Evolutionary conservation across 2,113 vertebrate genomes (phyloP).

Genomic region (Calypte anna): DNA sequence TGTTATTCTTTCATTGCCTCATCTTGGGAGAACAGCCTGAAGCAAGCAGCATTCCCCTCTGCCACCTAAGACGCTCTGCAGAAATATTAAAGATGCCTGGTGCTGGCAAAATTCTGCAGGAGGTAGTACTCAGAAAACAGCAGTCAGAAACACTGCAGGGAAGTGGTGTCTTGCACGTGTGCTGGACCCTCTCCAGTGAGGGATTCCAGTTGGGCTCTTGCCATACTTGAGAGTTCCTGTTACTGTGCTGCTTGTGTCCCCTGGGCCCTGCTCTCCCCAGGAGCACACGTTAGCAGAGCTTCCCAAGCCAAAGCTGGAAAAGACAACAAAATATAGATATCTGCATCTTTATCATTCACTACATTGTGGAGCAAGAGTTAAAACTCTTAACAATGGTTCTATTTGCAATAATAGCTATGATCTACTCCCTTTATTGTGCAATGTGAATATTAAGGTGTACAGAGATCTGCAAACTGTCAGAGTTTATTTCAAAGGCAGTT

Average conservation of each 20-base stretch:
- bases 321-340: neutral
- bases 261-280: neutral
- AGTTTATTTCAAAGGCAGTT: constrained; percentile 1
- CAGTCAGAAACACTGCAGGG: fast-evolving
- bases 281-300: neutral
- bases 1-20: neutral
- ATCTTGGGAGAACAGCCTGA: neutral
- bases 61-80: neutral
- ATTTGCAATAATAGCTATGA: neutral
- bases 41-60: neutral
- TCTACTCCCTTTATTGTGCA: neutral
- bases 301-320: neutral
- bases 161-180: neutral
- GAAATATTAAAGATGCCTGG: neutral
- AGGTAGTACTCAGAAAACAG: neutral
- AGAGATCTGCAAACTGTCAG: neutral
- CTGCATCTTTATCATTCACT: neutral
- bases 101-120: neutral
- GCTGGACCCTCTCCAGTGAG: neutral
- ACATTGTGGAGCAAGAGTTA: neutral
- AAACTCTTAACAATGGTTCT: neutral
- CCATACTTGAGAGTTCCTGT: neutral
- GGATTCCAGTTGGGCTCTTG: neutral
- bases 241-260: fast-evolving
- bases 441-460: neutral